Evolutionary conservation across 2,888 invertebrate genomes (phyloP).

Genomic region (Eupithecia centaureata): DNA sequence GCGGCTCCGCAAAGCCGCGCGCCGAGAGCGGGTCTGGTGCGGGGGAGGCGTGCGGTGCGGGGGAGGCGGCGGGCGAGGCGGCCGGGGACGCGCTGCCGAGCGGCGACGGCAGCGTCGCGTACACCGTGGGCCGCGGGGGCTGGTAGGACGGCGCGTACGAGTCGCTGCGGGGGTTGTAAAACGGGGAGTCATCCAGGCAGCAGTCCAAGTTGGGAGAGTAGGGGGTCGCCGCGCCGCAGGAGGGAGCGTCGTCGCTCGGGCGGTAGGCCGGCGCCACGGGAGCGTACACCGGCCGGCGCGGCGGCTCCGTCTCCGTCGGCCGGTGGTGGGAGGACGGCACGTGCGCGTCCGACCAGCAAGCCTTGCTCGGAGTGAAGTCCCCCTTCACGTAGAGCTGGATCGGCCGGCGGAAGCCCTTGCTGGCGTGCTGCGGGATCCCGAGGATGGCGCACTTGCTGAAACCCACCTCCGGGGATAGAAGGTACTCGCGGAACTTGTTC

Average conservation of each 20-base stretch:
- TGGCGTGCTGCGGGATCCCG: constrained; percentile 91
- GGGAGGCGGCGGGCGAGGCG: constrained; percentile 71
- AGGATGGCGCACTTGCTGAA: constrained; percentile 95
- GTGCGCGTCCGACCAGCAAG: constrained; percentile 86
- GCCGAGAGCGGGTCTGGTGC: constrained; percentile 59
- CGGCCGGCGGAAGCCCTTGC: constrained; percentile 94
- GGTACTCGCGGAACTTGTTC: constrained; percentile 95
- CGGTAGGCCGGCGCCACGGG: constrained; percentile 76
- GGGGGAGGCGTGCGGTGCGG: constrained; percentile 63
- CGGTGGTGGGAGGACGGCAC: constrained; percentile 86
- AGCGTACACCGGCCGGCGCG: constrained; percentile 80
- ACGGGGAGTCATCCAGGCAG: constrained; percentile 77
- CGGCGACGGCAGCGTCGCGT: constrained; percentile 79
- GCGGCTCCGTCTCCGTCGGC: constrained; percentile 81
- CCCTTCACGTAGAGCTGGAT: constrained; percentile 88
- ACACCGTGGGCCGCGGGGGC: constrained; percentile 79
- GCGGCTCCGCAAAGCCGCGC: constrained; percentile 62
- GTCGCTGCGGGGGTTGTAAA: constrained; percentile 81
- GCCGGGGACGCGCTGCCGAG: constrained; percentile 72
- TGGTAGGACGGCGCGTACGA: constrained; percentile 81
- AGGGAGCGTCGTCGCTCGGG: constrained; percentile 81
- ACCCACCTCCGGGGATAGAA: constrained; percentile 95
- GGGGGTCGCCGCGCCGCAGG: constrained; percentile 80
- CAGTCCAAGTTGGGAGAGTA: constrained; percentile 78
- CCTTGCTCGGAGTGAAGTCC: constrained; percentile 86